phyloP scores from a whole-genome alignment of 2,888 invertebrate species.

The Pasiphila rectangulata region DNA sequence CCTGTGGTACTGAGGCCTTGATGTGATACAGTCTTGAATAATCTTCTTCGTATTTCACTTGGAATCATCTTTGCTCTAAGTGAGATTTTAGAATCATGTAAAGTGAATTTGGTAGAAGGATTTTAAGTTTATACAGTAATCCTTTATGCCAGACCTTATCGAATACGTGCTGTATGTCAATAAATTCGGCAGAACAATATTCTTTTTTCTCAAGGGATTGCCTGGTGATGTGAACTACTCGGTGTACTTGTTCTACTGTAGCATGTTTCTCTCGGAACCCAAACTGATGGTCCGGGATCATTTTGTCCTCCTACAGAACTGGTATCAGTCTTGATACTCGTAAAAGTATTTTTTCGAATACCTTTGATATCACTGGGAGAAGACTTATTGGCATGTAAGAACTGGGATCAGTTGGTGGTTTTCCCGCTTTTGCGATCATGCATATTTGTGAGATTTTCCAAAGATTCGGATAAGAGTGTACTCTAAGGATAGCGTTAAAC shows the following conservation, averaged over 20 bases:
- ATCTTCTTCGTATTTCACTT: conserved; percentile 3
- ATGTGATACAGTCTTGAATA: neutral
- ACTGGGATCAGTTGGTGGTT: neutral
- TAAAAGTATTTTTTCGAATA: neutral
- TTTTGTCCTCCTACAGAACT: neutral
- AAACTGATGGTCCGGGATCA: neutral
- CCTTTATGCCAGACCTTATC: conserved; percentile 4
- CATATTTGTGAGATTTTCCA: neutral
- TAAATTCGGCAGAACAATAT: conserved; percentile 16
- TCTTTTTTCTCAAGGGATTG: conserved; percentile 22
- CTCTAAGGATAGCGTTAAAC: neutral
- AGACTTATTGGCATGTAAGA: neutral
- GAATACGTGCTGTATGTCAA: conserved; percentile 7
- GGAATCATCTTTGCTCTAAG: neutral
- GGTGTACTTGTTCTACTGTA: conserved; percentile 18
- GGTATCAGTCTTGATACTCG: neutral
- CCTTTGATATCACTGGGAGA: neutral
- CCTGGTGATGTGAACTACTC: conserved; percentile 19
- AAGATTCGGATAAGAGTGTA: neutral
- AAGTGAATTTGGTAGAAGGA: neutral
- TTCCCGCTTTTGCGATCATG: too few species aligned
- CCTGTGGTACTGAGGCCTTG: neutral
- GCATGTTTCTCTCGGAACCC: too few species aligned
- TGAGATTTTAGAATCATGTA: conserved; percentile 1
- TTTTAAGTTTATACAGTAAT: conserved; percentile 1